Conservation (phyloP, 1,140 invertebrate genomes). For the Bombus haemorrhoidalis region DNA sequence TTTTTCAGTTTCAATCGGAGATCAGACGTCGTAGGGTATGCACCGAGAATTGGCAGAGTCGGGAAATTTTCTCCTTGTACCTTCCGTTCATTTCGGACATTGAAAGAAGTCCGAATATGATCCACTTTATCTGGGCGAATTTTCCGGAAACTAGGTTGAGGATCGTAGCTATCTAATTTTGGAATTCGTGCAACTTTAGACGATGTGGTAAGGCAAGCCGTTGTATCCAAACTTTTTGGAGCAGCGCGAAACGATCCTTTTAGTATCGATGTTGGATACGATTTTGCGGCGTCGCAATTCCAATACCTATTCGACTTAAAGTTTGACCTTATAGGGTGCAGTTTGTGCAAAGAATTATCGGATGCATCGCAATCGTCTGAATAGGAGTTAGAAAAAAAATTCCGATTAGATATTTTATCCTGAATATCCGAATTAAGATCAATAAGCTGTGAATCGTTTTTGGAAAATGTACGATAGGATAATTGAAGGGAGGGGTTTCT, state of each 20-base stretch:
- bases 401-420: not conserved
- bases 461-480: slow-evolving; percentile 29
- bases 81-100: slow-evolving; percentile 47
- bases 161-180: slow-evolving; percentile 57
- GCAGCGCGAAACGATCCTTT: not conserved
- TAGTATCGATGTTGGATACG: not conserved
- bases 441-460: not conserved
- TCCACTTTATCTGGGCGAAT: slow-evolving; percentile 57
- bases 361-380: not conserved
- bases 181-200: slow-evolving; percentile 45
- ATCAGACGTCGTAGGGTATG: not conserved
- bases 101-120: slow-evolving; percentile 5
- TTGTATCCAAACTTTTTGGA: slow-evolving; percentile 15
- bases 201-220: not conserved
- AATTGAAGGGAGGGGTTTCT: slow-evolving; percentile 56
- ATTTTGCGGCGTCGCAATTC: not conserved
- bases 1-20: not conserved
- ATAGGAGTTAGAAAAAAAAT: not conserved
- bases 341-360: slow-evolving; percentile 41
- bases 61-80: slow-evolving; percentile 4
- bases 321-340: not conserved
- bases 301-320: not conserved
- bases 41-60: not conserved
- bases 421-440: not conserved
- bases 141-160: slow-evolving; percentile 61